Conservation (phyloP, 2,888 invertebrate species). For the Lamproptera curius region DNA sequence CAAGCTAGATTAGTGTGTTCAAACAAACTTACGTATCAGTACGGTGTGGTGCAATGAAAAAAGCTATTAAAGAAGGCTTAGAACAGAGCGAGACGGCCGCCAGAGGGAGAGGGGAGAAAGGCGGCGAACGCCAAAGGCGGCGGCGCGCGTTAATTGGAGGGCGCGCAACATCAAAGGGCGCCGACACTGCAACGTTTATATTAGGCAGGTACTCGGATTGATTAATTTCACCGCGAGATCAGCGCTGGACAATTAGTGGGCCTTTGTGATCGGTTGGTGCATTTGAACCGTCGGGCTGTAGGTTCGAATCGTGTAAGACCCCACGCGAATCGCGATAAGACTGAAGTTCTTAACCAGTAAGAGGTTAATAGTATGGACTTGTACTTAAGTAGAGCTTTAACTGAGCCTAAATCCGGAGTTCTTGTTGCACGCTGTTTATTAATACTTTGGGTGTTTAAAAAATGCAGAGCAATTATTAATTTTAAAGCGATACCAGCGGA, state of each 20-base stretch:
- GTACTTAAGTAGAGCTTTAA: too few relatives aligned
- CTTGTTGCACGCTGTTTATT: too few relatives aligned
- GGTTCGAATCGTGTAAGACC: conserved; percentile 12
- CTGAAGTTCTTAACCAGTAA: too few relatives aligned
- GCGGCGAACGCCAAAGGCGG: conserved; percentile 73
- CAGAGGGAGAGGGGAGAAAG: conserved; percentile 28
- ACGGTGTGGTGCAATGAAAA: background rate
- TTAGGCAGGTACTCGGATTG: conserved; percentile 67
- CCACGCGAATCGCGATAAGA: conserved; percentile 7
- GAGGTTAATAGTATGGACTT: too few relatives aligned
- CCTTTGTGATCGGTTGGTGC: conserved; percentile 44
- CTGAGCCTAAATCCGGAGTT: too few relatives aligned
- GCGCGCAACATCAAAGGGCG: conserved; percentile 66
- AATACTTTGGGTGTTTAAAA: too few relatives aligned
- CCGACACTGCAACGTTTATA: conserved; percentile 71
- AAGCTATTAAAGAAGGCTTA: conserved; percentile 19
- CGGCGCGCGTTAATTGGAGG: conserved; percentile 75
- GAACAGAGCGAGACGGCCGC: conserved; percentile 6
- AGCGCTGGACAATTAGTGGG: conserved; percentile 67
- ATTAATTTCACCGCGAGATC: conserved; percentile 69
- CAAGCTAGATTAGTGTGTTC: too few relatives aligned
- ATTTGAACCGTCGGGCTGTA: background rate
- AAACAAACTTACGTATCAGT: conserved; percentile 3
- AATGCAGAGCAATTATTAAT: too few relatives aligned
- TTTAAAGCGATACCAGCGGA: too few relatives aligned